Conservation (phyloP, 2,113 vertebrate genomes). For the Mus spicilegus region DNA sequence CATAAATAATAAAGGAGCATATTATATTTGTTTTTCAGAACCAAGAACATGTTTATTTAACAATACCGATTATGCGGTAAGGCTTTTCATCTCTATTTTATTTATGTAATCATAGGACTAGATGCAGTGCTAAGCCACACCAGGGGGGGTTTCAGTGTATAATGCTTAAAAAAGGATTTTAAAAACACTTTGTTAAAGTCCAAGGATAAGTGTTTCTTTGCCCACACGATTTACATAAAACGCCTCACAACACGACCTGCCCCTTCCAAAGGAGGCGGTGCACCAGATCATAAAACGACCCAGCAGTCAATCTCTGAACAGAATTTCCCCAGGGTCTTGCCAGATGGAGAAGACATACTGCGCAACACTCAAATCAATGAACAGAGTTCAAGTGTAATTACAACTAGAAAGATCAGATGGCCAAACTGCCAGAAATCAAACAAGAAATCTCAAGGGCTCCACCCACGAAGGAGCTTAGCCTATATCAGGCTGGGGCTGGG, state of each 20-base stretch:
- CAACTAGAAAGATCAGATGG: conserved; percentile 66
- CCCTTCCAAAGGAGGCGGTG: background rate
- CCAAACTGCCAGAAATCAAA: conserved; percentile 61
- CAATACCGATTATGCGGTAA: conserved; percentile 77
- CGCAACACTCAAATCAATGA: conserved; percentile 38
- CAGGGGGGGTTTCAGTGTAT: background rate
- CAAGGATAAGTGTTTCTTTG: background rate
- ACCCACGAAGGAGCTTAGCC: background rate
- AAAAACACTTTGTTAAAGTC: background rate
- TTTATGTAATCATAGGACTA: conserved; percentile 4
- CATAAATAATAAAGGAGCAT: conserved; percentile 26
- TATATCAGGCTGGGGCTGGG: background rate
- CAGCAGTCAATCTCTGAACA: background rate
- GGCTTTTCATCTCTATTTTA: conserved; percentile 10
- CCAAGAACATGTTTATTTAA: conserved; percentile 79
- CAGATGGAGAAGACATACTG: conserved; percentile 63
- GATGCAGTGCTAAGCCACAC: background rate
- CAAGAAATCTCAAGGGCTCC: background rate
- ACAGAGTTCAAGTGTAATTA: conserved; percentile 65
- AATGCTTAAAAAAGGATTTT: background rate
- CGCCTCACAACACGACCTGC: background rate
- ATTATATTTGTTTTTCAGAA: conserved; percentile 73
- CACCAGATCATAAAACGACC: conserved; percentile 5
- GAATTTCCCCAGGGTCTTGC: conserved; percentile 42
- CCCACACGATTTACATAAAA: background rate